Conservation (phyloP, 2,113 vertebrate genomes). For the Guaruba guarouba region DNA sequence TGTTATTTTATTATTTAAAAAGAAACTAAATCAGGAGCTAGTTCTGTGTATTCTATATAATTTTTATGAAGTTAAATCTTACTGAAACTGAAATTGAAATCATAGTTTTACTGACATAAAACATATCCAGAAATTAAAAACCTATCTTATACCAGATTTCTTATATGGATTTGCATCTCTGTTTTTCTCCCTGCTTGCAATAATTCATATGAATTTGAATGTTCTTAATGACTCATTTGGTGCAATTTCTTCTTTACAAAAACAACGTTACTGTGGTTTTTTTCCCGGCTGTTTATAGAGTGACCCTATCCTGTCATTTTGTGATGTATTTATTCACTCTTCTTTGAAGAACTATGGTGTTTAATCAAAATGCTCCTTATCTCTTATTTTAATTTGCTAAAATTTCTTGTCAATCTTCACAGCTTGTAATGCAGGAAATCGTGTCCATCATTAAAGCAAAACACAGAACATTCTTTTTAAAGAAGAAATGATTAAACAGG, state of each 20-base stretch:
- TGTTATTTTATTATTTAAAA: neutral
- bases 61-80: neutral
- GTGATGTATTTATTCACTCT: neutral
- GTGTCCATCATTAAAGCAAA: slow-evolving; percentile 8
- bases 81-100: neutral
- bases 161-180: neutral
- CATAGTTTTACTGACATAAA: neutral
- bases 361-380: slow-evolving; percentile 2
- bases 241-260: slow-evolving; percentile 13
- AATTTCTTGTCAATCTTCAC: neutral
- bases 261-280: accelerated
- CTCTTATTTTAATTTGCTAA: neutral
- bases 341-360: neutral
- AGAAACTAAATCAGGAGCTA: neutral
- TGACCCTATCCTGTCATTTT: neutral
- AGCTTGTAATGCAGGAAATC: slow-evolving; percentile 8
- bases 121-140: neutral
- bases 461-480: neutral
- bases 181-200: neutral
- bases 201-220: neutral
- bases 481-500: slow-evolving; percentile 37
- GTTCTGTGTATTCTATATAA: neutral
- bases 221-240: neutral
- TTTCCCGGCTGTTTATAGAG: neutral
- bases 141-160: neutral